Evolutionary conservation across 1,140 invertebrate genomes (phyloP).

Genomic region (Euwallacea similis): DNA sequence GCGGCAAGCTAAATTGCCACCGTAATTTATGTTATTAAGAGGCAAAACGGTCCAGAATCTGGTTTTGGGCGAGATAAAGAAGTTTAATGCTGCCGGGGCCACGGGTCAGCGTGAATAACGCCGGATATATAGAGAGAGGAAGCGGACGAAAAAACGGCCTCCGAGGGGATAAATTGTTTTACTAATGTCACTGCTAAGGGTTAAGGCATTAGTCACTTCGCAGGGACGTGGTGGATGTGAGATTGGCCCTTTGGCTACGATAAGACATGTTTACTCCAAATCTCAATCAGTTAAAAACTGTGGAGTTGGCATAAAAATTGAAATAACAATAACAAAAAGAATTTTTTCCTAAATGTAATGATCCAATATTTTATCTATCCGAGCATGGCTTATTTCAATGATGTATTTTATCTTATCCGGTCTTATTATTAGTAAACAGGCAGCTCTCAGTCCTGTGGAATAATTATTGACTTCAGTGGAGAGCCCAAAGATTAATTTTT

Average conservation of each 20-base stretch:
- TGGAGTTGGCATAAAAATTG: background rate
- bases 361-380: too few relatives aligned
- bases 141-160: conserved; percentile 5
- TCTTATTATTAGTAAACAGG: too few relatives aligned
- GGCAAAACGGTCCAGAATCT: conserved; percentile 44
- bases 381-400: too few relatives aligned
- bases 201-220: conserved; percentile 5
- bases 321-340: background rate
- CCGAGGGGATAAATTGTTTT: conserved; percentile 25
- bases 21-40: conserved; percentile 45
- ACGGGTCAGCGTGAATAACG: conserved; percentile 33
- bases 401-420: too few relatives aligned
- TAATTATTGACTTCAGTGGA: too few relatives aligned
- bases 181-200: conserved; percentile 13
- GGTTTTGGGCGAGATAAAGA: conserved; percentile 45
- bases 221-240: background rate
- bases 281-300: background rate
- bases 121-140: conserved; percentile 24
- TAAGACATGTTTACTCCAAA: background rate
- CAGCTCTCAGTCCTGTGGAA: too few relatives aligned
- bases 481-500: too few relatives aligned
- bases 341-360: too few relatives aligned
- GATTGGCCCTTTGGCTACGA: background rate
- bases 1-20: conserved; percentile 35
- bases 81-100: conserved; percentile 43